phyloP scores from a whole-genome alignment of 2,113 vertebrate genomes.

The Saguinus midas region DNA sequence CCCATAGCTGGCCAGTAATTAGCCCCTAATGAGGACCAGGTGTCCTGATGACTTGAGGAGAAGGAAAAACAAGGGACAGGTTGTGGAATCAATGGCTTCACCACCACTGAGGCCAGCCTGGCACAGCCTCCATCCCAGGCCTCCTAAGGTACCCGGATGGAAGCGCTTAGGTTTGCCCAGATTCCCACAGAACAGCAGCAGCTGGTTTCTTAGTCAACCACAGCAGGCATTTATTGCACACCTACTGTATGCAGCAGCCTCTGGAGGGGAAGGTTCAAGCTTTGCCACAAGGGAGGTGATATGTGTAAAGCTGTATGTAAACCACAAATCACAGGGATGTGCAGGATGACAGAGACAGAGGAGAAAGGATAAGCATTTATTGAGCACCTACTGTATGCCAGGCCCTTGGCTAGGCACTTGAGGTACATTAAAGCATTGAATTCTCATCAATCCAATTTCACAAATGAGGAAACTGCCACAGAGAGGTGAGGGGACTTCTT shows the following conservation, averaged over 20 bases:
- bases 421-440: too few species aligned
- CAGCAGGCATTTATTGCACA: not conserved
- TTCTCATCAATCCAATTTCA: too few species aligned
- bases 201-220: not conserved
- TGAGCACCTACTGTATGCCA: too few species aligned
- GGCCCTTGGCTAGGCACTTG: too few species aligned
- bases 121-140: not conserved
- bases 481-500: too few species aligned
- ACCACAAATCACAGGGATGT: too few species aligned
- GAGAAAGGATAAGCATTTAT: too few species aligned
- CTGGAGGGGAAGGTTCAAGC: not conserved
- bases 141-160: not conserved
- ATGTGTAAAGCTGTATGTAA: too few species aligned
- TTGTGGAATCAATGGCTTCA: not conserved
- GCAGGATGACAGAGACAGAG: too few species aligned
- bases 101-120: not conserved
- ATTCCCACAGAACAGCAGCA: not conserved
- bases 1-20: slow-evolving; percentile 29
- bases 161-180: not conserved
- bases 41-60: not conserved
- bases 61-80: slow-evolving; percentile 7
- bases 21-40: slow-evolving; percentile 61
- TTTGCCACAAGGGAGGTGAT: too few species aligned
- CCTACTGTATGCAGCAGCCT: not conserved
- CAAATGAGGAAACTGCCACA: too few species aligned